A percentile compares a stretch with the other conserved stretches of the same genome.
phyloP scores from a whole-genome alignment of 1,140 invertebrate species.

The Heliconius hermathena region DNA sequence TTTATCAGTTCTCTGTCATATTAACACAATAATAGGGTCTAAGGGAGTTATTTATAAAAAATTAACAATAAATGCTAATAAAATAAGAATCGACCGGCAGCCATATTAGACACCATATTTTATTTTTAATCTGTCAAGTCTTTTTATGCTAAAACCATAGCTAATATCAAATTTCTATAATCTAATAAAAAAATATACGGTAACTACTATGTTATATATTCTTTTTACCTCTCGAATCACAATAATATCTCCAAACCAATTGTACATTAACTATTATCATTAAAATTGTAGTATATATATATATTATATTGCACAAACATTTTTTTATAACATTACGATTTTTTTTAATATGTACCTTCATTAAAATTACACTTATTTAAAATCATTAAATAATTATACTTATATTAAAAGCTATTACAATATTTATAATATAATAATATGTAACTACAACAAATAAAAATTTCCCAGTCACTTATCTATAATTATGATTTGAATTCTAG shows the following conservation, averaged over 20 bases:
- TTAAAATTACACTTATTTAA: background rate
- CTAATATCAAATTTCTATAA: background rate
- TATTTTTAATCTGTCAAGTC: slow-evolving; percentile 54
- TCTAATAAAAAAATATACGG: background rate
- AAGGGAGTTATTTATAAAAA: slow-evolving; percentile 41
- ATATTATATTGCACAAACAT: background rate
- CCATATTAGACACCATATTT: slow-evolving; percentile 74
- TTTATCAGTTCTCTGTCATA: slow-evolving; percentile 63
- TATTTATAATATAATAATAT: background rate
- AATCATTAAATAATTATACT: background rate
- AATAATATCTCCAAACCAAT: too few species aligned
- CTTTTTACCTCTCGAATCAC: background rate
- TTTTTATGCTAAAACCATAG: slow-evolving; percentile 30
- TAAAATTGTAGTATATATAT: background rate
- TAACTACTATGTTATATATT: background rate
- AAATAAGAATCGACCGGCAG: slow-evolving; percentile 74
- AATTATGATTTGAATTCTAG: background rate
- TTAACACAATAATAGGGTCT: slow-evolving; percentile 57
- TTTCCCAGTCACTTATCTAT: background rate
- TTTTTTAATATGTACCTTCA: background rate
- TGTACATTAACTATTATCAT: too few species aligned
- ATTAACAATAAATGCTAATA: slow-evolving; percentile 55
- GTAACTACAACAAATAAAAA: background rate
- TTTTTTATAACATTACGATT: background rate
- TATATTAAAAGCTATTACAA: background rate